A percentile compares a stretch with the other conserved stretches of the same genome.
Evolutionary conservation across 2,888 invertebrate species (phyloP).

Genomic region (Drosophila fungiperda): DNA sequence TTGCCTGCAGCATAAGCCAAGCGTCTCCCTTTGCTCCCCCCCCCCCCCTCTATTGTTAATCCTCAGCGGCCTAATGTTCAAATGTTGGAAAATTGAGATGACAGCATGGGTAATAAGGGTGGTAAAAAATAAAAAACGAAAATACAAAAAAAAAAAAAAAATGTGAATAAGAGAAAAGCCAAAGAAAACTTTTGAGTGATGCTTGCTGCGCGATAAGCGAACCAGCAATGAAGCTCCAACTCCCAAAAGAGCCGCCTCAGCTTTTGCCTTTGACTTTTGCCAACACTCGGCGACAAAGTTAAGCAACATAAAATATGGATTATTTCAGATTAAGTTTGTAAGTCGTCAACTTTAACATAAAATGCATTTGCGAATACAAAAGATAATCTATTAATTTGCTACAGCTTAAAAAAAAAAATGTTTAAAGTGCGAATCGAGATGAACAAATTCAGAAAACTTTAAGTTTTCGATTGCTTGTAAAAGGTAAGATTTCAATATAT

Average conservation of each 20-base stretch:
- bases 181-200: constrained; percentile 77
- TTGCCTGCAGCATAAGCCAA: constrained; percentile 62
- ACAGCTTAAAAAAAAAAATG: not conserved
- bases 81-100: constrained; percentile 83
- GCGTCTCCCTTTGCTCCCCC: constrained; percentile 1
- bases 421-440: not conserved
- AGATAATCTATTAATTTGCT: not conserved
- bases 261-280: constrained; percentile 51
- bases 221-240: constrained; percentile 50
- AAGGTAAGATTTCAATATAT: not conserved
- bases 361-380: not conserved
- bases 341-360: not conserved
- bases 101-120: constrained; percentile 43
- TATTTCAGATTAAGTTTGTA: not conserved
- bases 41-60: constrained; percentile 68
- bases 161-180: not conserved
- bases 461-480: not conserved
- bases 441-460: not conserved
- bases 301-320: constrained; percentile 5
- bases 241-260: constrained; percentile 49
- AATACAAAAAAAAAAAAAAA: constrained; percentile 17
- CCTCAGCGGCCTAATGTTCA: constrained; percentile 81
- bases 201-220: constrained; percentile 76
- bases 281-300: constrained; percentile 46
- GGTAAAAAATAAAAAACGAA: constrained; percentile 14